These are phyloP conservation scores for Ostrea denselamellosa DNA, from an alignment of 1,140 invertebrate genomes.

Conservation along the genomic window DNA sequence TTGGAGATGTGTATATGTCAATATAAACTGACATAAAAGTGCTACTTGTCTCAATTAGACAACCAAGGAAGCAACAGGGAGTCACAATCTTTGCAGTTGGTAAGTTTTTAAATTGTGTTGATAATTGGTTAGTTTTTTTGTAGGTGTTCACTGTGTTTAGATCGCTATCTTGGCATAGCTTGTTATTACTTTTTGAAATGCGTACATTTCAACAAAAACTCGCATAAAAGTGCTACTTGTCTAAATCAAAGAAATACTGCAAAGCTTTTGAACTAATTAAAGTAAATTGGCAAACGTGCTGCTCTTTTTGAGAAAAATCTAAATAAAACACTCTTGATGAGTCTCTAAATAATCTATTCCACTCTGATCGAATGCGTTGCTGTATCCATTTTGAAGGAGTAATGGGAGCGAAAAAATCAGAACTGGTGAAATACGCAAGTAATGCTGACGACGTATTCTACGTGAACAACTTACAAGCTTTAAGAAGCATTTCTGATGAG, in stretches of 20 bases:
- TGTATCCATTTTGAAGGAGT: background rate
- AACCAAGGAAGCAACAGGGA: constrained; percentile 8
- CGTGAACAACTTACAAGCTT: background rate
- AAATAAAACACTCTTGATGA: background rate
- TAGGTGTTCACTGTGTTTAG: no score
- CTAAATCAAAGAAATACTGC: no score
- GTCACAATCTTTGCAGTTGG: constrained; percentile 41
- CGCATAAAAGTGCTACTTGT: no score
- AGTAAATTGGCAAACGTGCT: no score
- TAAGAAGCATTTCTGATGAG: background rate
- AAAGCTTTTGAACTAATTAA: no score
- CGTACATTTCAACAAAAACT: no score
- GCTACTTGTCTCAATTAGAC: no score
- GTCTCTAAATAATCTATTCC: background rate
- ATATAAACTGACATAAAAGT: no score
- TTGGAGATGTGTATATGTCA: no score
- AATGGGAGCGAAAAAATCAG: background rate
- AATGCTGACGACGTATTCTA: background rate
- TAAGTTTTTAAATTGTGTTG: background rate
- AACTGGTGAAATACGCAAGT: background rate
- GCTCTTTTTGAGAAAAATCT: no score
- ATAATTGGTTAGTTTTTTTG: background rate
- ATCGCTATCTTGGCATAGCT: no score
- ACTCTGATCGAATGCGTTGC: background rate
- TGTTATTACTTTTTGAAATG: no score